Conservation (phyloP, 2,797 vertebrate genomes). For the Prunella strophiata region DNA sequence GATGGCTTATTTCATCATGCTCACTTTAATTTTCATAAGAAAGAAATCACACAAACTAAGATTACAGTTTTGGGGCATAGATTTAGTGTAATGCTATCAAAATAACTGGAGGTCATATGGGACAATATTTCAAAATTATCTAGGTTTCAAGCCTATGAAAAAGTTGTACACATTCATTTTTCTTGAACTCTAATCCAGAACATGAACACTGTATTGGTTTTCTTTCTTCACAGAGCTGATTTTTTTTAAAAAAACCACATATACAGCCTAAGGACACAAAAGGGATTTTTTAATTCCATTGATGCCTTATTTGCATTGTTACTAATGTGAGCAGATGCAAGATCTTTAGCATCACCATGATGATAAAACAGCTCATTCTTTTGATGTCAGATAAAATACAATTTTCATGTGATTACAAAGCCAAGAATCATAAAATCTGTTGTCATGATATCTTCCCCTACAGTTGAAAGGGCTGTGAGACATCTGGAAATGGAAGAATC, state of each 20-base stretch:
- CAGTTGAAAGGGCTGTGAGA: neutral
- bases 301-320: constrained; percentile 1
- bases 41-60: neutral
- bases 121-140: neutral
- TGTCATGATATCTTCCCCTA: constrained; percentile 2
- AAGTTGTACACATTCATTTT: neutral
- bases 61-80: neutral
- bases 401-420: neutral
- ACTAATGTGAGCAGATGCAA: neutral
- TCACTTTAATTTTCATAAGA: neutral
- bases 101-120: neutral
- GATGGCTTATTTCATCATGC: neutral
- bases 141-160: neutral
- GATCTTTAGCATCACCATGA: neutral
- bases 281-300: neutral
- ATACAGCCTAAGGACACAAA: neutral
- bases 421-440: constrained; percentile 29
- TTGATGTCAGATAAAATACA: constrained; percentile 48
- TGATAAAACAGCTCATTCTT: constrained; percentile 32
- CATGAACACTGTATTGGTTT: neutral
- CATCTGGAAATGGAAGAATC: constrained; percentile 31
- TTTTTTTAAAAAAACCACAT: neutral
- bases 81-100: neutral
- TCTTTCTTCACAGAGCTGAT: neutral
- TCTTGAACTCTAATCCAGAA: neutral